phyloP scores from a whole-genome alignment of 2,888 invertebrate genomes.

The Troilus luridus region DNA sequence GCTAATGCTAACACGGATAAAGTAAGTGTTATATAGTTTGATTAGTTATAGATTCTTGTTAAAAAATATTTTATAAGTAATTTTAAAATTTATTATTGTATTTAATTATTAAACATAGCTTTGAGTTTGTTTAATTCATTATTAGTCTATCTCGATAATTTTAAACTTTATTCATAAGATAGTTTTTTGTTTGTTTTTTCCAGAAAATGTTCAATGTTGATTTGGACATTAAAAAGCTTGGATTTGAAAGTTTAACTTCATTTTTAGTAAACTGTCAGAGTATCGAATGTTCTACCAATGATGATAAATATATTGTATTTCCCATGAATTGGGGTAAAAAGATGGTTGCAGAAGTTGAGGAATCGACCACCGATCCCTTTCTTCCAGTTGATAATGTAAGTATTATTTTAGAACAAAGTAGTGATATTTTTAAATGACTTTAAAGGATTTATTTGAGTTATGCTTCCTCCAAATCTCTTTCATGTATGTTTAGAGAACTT shows the following conservation, averaged over 20 bases:
- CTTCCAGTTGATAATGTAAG: slow-evolving; percentile 50
- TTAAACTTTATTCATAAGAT: background rate
- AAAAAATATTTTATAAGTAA: too few relatives aligned
- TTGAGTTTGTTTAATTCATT: background rate
- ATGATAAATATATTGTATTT: slow-evolving; percentile 44
- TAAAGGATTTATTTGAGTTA: too few relatives aligned
- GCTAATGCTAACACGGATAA: too few relatives aligned
- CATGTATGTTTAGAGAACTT: too few relatives aligned
- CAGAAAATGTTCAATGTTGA: slow-evolving; percentile 50
- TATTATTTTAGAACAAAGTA: background rate
- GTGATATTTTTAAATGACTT: background rate
- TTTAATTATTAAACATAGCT: too few relatives aligned
- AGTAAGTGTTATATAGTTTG: too few relatives aligned
- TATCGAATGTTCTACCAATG: slow-evolving; percentile 46
- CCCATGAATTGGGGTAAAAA: slow-evolving; percentile 49
- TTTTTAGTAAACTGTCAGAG: slow-evolving; percentile 54
- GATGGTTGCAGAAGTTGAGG: background rate
- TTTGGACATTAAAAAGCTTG: slow-evolving; percentile 43
- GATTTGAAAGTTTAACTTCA: slow-evolving; percentile 49
- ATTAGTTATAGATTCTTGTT: too few relatives aligned
- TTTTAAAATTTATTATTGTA: too few relatives aligned
- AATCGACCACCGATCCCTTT: slow-evolving; percentile 39
- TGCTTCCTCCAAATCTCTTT: too few relatives aligned
- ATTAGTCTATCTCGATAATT: background rate
- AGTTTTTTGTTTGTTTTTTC: background rate